Evolutionary conservation across 2,797 vertebrate genomes (phyloP), one percentile per base, ranked within the genome.

Genomic region (Perodicticus potto): DNA sequence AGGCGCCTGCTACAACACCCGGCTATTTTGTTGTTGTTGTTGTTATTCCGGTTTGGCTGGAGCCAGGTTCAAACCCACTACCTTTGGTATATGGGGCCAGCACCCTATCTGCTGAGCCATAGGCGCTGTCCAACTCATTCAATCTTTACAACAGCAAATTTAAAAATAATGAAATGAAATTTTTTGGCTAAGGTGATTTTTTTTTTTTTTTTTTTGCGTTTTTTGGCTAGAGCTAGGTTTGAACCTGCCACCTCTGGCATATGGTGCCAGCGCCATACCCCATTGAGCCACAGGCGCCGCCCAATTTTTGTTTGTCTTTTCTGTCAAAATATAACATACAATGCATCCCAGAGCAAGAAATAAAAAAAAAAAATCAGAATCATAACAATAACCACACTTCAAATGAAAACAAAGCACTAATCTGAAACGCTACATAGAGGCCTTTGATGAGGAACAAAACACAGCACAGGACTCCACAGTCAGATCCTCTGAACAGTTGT

Each of bases 391-490:
- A 86, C 34, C 27, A 59, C 27, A 34, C 17, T 76, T 69, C 43
- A 89, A 63, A 63, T 34, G 23, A 92, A 96, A 94, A 57, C 43
- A 84, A 92, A 92, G 37, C 59, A 57, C 32, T 78, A 25, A 77
- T 37, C 72, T 82, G 32, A 94, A 94, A 86, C 37, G 49, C 29
- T 59, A 13, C 70, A 3, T n/a, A 2, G 37, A 70, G 53, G 61
- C 14, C 57, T 94, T 82, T 37, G 81, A 29, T 63, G 61, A 3
- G 2, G 5, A 11, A 92, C 13, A 76, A 22, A 27, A n/a, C 29
- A 34, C 12, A 77, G 16, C n/a, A n/a, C 27, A 25, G 37, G 55
- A 57, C 37, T 86, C 19, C 2, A 25, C 22, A 59, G 27, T 72
- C 82, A 91, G 32, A 85, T 27, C 76, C 43, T 86, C 12, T 40